These are phyloP conservation scores for Phaetusa simplex DNA, from an alignment of 2,113 vertebrate species.

Conservation along the genomic window DNA sequence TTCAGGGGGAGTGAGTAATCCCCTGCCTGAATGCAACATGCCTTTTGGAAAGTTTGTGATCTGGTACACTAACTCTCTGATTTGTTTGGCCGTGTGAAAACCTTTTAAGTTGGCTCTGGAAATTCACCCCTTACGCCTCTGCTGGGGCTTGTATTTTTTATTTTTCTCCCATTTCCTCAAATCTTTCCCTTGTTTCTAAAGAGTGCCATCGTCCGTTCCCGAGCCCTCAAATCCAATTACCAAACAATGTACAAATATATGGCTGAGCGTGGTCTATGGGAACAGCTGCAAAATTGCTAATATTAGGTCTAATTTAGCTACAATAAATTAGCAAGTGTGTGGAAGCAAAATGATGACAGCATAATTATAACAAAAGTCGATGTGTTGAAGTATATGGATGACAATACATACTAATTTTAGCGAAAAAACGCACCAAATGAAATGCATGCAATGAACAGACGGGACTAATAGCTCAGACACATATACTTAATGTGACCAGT, in stretches of 20 bases:
- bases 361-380: constrained; percentile 86
- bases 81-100: background rate
- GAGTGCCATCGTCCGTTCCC: constrained; percentile 38
- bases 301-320: constrained; percentile 85
- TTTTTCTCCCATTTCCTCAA: constrained; percentile 20
- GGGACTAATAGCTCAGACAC: constrained; percentile 80
- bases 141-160: background rate
- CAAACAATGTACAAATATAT: constrained; percentile 76
- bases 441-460: constrained; percentile 76
- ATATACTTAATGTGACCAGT: constrained; percentile 82
- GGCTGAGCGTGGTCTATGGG: constrained; percentile 69
- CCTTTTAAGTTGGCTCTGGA: background rate
- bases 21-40: background rate
- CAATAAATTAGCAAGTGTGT: constrained; percentile 85
- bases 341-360: constrained; percentile 82
- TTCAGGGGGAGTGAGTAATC: background rate
- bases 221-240: constrained; percentile 77
- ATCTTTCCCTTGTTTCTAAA: constrained; percentile 48
- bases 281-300: constrained; percentile 88
- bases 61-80: background rate
- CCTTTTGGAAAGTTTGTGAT: background rate
- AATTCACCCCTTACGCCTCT: constrained; percentile 17
- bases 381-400: constrained; percentile 80
- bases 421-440: constrained; percentile 72
- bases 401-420: constrained; percentile 85